Percentiles rank a stretch among this genome's conserved stretches.
phyloP scores from a whole-genome alignment of 2,888 invertebrate genomes.

The Epinotia ramella region DNA sequence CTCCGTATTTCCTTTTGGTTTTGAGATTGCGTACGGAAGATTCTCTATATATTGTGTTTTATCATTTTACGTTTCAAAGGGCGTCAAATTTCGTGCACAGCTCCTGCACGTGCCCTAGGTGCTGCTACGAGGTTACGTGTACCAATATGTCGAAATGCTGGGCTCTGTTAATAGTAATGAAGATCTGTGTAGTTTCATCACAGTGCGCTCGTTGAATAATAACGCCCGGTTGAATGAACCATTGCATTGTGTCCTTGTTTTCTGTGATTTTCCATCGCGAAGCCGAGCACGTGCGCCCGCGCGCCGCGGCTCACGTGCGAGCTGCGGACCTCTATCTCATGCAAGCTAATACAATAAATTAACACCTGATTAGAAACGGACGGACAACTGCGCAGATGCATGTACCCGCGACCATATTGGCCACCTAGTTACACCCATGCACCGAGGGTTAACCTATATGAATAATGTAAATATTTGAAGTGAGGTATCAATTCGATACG shows the following conservation, averaged over 20 bases:
- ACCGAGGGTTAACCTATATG: slow-evolving; percentile 2
- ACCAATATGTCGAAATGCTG: slow-evolving; percentile 75
- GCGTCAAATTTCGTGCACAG: slow-evolving; percentile 19
- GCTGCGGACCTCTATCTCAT: slow-evolving; percentile 60
- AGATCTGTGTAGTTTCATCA: slow-evolving; percentile 81
- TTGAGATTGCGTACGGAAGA: background rate
- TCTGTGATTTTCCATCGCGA: slow-evolving; percentile 82
- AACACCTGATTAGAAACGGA: slow-evolving; percentile 59
- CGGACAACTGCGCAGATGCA: slow-evolving; percentile 62
- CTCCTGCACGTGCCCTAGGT: slow-evolving; percentile 61
- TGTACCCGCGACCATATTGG: slow-evolving; percentile 7
- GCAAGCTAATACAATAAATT: slow-evolving; percentile 65
- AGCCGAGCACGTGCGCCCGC: slow-evolving; percentile 66
- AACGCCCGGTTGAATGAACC: slow-evolving; percentile 84
- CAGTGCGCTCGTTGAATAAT: slow-evolving; percentile 82
- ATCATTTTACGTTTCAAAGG: slow-evolving; percentile 7
- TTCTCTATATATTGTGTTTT: background rate
- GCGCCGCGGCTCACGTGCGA: slow-evolving; percentile 57
- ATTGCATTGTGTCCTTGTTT: slow-evolving; percentile 84
- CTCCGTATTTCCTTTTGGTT: background rate
- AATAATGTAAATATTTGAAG: slow-evolving; percentile 29
- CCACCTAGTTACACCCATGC: slow-evolving; percentile 41
- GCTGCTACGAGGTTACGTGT: slow-evolving; percentile 57
- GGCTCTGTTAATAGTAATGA: slow-evolving; percentile 81
- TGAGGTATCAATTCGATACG: slow-evolving; percentile 4